A percentile compares a stretch with the other conserved stretches of the same genome.
Conservation (phyloP, 2,113 vertebrate species). For the Heterotilapia buettikoferi region DNA sequence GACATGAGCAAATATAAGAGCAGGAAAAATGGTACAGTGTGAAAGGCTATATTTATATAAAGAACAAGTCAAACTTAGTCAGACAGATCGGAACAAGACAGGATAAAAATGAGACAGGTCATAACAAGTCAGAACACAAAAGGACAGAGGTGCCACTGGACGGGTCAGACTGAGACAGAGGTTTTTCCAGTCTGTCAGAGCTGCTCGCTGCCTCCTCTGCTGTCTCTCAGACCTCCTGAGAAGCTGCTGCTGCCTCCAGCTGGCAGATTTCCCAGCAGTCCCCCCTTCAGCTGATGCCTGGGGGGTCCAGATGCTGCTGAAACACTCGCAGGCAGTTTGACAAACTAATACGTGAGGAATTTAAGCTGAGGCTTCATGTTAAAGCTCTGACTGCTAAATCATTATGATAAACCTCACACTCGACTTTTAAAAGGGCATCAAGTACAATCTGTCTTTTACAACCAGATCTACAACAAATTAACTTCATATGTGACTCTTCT, state of each 20-base stretch:
- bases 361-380: conserved; percentile 3
- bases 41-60: neutral
- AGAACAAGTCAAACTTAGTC: neutral
- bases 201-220: neutral
- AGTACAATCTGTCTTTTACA: conserved; percentile 11
- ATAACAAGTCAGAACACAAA: neutral
- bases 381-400: conserved; percentile 6
- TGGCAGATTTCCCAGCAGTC: conserved; percentile 49
- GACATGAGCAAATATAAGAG: neutral
- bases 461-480: neutral
- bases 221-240: conserved; percentile 26
- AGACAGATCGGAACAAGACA: neutral
- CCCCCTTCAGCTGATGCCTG: conserved; percentile 20
- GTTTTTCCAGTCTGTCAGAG: neutral
- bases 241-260: conserved; percentile 39
- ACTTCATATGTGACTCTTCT: neutral
- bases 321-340: neutral
- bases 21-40: neutral
- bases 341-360: conserved; percentile 5
- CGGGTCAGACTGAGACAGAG: neutral
- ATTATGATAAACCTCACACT: neutral
- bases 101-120: neutral
- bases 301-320: conserved; percentile 50
- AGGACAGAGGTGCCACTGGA: neutral
- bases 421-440: neutral